Evolutionary conservation across 23 tunicate genomes (phyloP).

Genomic region (Pegea sp.): DNA sequence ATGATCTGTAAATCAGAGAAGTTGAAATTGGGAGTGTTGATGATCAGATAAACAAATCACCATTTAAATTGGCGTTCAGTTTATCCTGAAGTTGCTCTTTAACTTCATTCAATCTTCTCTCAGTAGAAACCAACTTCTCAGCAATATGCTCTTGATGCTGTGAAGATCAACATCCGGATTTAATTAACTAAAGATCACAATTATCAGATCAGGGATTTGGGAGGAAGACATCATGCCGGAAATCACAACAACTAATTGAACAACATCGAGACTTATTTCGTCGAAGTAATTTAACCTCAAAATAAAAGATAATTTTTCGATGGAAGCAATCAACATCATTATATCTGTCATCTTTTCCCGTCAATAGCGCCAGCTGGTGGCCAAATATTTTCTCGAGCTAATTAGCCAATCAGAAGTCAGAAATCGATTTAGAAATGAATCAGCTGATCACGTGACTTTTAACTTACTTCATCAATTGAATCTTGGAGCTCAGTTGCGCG

Average conservation of each 20-base stretch:
- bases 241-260: no score
- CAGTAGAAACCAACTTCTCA: background rate
- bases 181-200: no score
- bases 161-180: background rate
- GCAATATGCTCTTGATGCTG: slow-evolving; percentile 19
- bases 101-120: background rate
- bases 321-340: slow-evolving; percentile 14
- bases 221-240: background rate
- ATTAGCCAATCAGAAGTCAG: no score
- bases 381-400: no score
- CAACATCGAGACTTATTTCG: no score
- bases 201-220: no score
- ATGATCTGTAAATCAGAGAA: no score
- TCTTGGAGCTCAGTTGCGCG: slow-evolving; percentile 7
- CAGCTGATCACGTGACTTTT: slow-evolving; percentile 4
- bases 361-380: no score
- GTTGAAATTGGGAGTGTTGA: no score
- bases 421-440: no score
- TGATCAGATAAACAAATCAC: background rate
- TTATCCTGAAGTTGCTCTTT: slow-evolving; percentile 14
- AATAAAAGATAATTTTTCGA: slow-evolving; percentile 11
- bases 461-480: slow-evolving; percentile 9
- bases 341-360: no score
- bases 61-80: background rate
- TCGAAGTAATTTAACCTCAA: no score